Base-by-base conservation (phyloP, 1,140 invertebrate genomes). In the Drosophila leontia region DNA sequence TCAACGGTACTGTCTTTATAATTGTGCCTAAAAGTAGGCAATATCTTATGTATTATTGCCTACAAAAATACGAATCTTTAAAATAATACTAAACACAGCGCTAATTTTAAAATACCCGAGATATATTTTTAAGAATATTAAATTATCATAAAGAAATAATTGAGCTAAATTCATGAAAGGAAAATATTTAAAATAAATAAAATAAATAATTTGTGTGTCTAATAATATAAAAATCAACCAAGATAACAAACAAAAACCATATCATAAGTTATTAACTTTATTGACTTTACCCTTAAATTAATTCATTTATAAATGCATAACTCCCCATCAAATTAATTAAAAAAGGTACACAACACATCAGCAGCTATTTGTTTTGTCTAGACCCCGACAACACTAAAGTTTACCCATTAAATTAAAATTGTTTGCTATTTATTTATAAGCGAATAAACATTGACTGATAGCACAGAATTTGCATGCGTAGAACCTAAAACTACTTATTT, bases 401-500 rank as follows among this genome's bases (percentile, higher is more conserved):
- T 70, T 68, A 23, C 39, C 11, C 3, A 68, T 29, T 44, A 13
- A 51, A 47, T 45, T 51, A 32, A 23, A 70, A 55, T 70, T 68
- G 37, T 37, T 70, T 19, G 62, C 34, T 13, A 55, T 55, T 26
- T 70, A 68, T 70, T 55, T 70, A 67, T 47, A 53, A 39, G 32
- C 37, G 13, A 6, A 26, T 55, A 68, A 55, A 68, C 62, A 70
- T 68, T 50, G 23, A 39, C 37, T 23, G 48, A 19, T 68, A 50
- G 26, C 35, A 50, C 35, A 42, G 26, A 41, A 32, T 34, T 48
- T 60, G 63, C 63, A 67, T 61, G 63, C 63, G 34, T 61, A 39
- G n/a, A 13, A 55, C 37, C 32, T 55, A 32, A 32, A 9, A 35
- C 29, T 19, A 32, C 26, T 44, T 53, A 44, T 65, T 69, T 23